These are phyloP conservation scores for Chiloscyllium punctatum DNA, from an alignment of 2,797 vertebrate species.

Conservation along the genomic window DNA sequence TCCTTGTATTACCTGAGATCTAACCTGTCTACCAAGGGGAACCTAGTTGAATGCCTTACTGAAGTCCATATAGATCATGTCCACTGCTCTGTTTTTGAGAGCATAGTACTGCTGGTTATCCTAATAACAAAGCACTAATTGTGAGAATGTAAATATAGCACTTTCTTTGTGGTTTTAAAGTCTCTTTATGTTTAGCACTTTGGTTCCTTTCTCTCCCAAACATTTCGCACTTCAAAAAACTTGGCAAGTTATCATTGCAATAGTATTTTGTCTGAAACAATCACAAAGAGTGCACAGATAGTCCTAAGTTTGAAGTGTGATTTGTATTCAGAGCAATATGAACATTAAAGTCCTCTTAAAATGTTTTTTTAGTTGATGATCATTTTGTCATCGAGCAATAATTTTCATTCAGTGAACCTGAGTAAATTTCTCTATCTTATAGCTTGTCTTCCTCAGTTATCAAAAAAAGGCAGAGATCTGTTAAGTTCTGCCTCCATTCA, in stretches of 20 bases:
- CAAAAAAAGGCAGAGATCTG: not conserved
- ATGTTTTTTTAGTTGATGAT: not conserved
- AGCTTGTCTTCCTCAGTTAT: not conserved
- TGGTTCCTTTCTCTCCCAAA: not conserved
- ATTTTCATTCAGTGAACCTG: not conserved
- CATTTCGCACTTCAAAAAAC: not conserved
- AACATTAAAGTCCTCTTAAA: not conserved
- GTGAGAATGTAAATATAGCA: conserved; percentile 10
- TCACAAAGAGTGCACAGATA: not conserved
- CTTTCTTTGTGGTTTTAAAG: not conserved
- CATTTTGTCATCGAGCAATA: not conserved
- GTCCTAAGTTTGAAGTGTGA: not conserved
- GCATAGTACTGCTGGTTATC: not conserved
- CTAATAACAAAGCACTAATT: not conserved
- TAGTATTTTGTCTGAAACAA: not conserved
- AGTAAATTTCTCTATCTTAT: not conserved
- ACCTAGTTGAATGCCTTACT: too few species aligned
- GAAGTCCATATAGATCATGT: too few species aligned
- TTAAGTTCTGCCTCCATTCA: not conserved
- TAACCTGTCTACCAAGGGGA: too few species aligned
- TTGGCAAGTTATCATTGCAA: not conserved
- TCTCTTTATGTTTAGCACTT: not conserved
- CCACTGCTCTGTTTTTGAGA: too few species aligned
- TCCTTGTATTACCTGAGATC: too few species aligned
- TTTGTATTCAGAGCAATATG: not conserved